These are phyloP conservation scores for Nyctereutes procyonoides DNA, from an alignment of 2,113 vertebrate species.

Conservation along the genomic window DNA sequence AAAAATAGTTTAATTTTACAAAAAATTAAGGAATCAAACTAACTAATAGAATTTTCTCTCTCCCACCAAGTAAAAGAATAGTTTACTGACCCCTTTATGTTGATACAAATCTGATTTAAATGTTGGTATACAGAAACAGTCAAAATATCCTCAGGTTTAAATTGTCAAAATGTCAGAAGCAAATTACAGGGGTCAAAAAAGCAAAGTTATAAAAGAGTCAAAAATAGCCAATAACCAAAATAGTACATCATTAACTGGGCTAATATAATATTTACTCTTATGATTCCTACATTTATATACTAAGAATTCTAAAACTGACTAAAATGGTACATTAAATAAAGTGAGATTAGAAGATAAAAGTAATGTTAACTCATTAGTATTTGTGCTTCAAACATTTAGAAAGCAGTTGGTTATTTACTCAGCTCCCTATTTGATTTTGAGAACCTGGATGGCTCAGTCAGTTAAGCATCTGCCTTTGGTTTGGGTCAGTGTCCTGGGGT, in stretches of 20 bases:
- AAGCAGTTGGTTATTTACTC: neutral
- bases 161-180: neutral
- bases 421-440: neutral
- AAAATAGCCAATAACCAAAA: neutral
- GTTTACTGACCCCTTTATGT: neutral
- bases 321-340: neutral
- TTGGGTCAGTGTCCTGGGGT: no score
- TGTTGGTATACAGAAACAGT: neutral
- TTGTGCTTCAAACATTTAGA: conserved; percentile 23
- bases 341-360: neutral
- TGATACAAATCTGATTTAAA: neutral
- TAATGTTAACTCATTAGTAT: neutral
- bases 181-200: neutral
- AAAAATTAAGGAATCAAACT: neutral
- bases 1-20: neutral
- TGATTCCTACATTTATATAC: neutral
- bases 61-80: neutral
- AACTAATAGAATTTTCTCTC: neutral
- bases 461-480: no score
- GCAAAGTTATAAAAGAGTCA: neutral
- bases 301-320: neutral
- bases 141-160: conserved; percentile 17
- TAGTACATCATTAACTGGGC: neutral
- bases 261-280: neutral
- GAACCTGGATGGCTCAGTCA: neutral